phyloP scores from a whole-genome alignment of 2,797 vertebrate genomes.

The Merluccius polli region DNA sequence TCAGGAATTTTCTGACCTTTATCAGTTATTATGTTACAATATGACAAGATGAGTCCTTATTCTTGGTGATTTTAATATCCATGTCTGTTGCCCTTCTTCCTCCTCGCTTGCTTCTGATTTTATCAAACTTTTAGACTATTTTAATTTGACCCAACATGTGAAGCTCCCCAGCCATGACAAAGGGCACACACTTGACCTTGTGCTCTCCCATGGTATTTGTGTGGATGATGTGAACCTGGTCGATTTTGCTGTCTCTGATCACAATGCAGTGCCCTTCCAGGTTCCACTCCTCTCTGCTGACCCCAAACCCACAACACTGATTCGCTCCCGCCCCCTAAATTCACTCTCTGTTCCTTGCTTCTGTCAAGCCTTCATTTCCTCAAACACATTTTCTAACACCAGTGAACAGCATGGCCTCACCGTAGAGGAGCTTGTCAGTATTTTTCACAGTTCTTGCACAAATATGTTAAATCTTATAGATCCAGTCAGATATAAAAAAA shows the following conservation, averaged over 20 bases:
- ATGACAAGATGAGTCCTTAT: neutral
- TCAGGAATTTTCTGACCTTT: conserved; percentile 1
- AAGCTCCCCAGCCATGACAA: conserved; percentile 5
- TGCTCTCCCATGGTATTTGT: conserved; percentile 6
- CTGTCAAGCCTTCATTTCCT: conserved; percentile 8
- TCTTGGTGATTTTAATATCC: conserved; percentile 7
- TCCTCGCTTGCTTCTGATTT: neutral
- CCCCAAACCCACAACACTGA: neutral
- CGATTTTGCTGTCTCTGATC: conserved; percentile 5
- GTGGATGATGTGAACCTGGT: neutral
- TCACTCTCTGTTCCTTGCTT: no score
- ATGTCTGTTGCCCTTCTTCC: conserved; percentile 6
- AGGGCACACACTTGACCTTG: neutral
- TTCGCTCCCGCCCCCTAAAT: neutral
- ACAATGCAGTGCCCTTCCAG: neutral
- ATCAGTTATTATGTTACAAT: no score
- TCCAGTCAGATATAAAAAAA: neutral
- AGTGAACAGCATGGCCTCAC: neutral
- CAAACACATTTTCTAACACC: neutral
- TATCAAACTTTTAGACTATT: conserved; percentile 4
- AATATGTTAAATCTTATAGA: neutral
- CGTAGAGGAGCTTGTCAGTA: neutral
- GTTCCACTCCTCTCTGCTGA: conserved; percentile 3
- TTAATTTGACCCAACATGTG: conserved; percentile 10
- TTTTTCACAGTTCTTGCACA: neutral